Conservation (phyloP, 1,140 invertebrate species). For the Trachymyrmex septentrionalis region DNA sequence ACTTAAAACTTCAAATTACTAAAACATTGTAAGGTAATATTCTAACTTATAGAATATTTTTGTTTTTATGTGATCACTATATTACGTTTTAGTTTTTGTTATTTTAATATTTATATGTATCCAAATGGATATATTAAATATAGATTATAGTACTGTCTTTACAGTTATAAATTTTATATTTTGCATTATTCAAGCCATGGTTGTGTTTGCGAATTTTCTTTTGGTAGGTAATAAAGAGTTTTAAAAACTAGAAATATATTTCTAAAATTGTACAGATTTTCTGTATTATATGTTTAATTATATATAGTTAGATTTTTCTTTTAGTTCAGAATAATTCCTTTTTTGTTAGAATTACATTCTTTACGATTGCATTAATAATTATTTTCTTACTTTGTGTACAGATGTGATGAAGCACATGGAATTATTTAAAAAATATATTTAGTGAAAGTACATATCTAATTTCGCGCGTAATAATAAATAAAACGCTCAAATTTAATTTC, state of each 20-base stretch:
- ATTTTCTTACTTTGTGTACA: slow-evolving; percentile 29
- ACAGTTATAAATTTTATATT: slow-evolving; percentile 42
- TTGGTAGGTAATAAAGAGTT: slow-evolving; percentile 25
- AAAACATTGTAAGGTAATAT: slow-evolving; percentile 44
- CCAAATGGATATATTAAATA: slow-evolving; percentile 25
- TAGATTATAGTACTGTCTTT: slow-evolving; percentile 23
- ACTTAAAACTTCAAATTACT: slow-evolving; percentile 44
- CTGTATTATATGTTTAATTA: slow-evolving; percentile 52
- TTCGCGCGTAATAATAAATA: neutral
- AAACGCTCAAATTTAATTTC: slow-evolving; percentile 37
- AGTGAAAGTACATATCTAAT: slow-evolving; percentile 34
- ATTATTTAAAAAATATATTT: slow-evolving; percentile 19
- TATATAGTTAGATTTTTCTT: slow-evolving; percentile 20
- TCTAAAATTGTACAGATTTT: slow-evolving; percentile 51
- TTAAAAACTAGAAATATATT: slow-evolving; percentile 8
- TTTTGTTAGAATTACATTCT: slow-evolving; percentile 10
- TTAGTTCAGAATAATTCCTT: slow-evolving; percentile 5
- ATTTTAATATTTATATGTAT: slow-evolving; percentile 46
- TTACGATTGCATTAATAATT: slow-evolving; percentile 41
- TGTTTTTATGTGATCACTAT: slow-evolving; percentile 49
- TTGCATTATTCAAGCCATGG: slow-evolving; percentile 21
- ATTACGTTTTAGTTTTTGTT: slow-evolving; percentile 24
- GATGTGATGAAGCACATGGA: slow-evolving; percentile 10
- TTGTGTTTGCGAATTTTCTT: slow-evolving; percentile 31
- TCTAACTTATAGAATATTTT: slow-evolving; percentile 53